Evolutionary conservation across 2,797 vertebrate species (phyloP).

Genomic region (Botia kubotai): DNA sequence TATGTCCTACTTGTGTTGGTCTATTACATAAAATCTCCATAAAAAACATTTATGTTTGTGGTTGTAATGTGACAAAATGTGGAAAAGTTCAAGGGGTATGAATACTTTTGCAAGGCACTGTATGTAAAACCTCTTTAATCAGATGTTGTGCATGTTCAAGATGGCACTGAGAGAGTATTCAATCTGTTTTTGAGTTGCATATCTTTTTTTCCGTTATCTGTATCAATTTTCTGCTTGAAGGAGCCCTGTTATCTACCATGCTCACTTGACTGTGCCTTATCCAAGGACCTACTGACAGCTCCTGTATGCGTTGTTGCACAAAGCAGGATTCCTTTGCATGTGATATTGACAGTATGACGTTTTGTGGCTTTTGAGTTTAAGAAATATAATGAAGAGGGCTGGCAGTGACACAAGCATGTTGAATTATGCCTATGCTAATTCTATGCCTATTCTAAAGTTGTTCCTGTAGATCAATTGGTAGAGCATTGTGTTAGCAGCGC

Average conservation of each 20-base stretch:
- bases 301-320: conserved; percentile 9
- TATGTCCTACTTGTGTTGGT: too few relatives aligned
- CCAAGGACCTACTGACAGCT: conserved; percentile 26
- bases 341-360: conserved; percentile 11
- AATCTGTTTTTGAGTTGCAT: conserved; percentile 20
- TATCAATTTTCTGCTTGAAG: conserved; percentile 42
- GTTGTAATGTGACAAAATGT: too few relatives aligned
- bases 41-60: too few relatives aligned
- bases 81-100: too few relatives aligned
- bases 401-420: background rate
- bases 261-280: conserved; percentile 28
- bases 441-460: too few relatives aligned
- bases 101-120: too few relatives aligned
- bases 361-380: background rate
- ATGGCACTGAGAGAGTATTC: conserved; percentile 17
- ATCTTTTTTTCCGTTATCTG: conserved; percentile 27
- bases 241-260: conserved; percentile 35
- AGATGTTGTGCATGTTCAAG: background rate
- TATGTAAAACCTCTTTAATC: conserved; percentile 12
- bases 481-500: too few relatives aligned
- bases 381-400: background rate
- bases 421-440: background rate
- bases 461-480: too few relatives aligned
- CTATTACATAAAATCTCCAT: too few relatives aligned
- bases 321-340: conserved; percentile 21